These are phyloP conservation scores for Myotis planiceps DNA, from an alignment of 2,797 vertebrate genomes.

Conservation along the genomic window DNA sequence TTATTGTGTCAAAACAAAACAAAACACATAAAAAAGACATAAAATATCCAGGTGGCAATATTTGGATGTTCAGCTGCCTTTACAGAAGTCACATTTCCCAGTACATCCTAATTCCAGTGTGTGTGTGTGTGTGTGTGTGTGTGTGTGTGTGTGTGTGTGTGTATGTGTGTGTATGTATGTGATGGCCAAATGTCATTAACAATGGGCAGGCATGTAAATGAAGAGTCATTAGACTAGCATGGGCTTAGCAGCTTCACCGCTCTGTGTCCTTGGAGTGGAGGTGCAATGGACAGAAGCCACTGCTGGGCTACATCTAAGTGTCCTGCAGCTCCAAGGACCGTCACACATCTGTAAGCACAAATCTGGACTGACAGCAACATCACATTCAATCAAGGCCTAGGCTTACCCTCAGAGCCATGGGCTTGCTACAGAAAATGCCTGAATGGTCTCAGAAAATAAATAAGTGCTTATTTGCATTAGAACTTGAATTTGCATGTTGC, in stretches of 20 bases:
- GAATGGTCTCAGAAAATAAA: slow-evolving; percentile 2
- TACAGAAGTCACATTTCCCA: slow-evolving; percentile 61
- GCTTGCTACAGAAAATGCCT: slow-evolving; percentile 30
- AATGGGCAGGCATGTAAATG: slow-evolving; percentile 23
- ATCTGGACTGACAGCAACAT: slow-evolving; percentile 27
- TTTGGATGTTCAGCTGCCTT: slow-evolving; percentile 57
- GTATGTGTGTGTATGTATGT: neutral
- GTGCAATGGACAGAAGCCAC: neutral
- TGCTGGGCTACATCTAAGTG: neutral
- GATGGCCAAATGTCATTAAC: slow-evolving; percentile 52
- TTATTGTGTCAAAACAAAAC: neutral
- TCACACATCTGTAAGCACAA: neutral
- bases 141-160: neutral
- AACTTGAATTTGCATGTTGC: slow-evolving; percentile 19
- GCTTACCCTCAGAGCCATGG: neutral
- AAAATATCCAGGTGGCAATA: slow-evolving; percentile 63
- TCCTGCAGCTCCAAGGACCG: neutral
- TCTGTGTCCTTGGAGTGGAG: neutral
- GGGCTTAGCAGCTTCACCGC: neutral
- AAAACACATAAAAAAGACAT: neutral
- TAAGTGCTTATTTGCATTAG: neutral
- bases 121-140: neutral
- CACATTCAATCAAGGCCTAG: slow-evolving; percentile 34
- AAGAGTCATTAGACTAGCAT: slow-evolving; percentile 7
- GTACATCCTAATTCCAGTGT: slow-evolving; percentile 51